phyloP scores from a whole-genome alignment of 30 jellyfish, hydroid and myxozoan species.

The Phacellophora camtschatica region DNA sequence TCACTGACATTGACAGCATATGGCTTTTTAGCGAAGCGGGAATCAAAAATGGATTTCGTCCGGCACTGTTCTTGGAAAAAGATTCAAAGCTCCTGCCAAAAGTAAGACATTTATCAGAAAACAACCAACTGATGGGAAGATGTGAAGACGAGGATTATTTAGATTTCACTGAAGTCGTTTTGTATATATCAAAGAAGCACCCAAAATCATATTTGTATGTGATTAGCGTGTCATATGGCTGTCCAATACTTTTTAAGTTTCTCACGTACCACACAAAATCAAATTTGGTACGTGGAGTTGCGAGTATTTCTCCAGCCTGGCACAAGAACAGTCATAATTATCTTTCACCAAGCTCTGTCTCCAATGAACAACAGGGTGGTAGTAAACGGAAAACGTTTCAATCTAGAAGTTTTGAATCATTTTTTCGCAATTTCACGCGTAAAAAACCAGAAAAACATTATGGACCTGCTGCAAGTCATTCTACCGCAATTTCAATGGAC shows the following conservation, averaged over 20 bases:
- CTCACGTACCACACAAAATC: slow-evolving; percentile 20
- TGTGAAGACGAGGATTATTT: slow-evolving; percentile 9
- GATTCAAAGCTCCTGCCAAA: slow-evolving; percentile 21
- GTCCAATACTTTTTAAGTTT: slow-evolving; percentile 32
- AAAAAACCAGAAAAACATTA: not conserved
- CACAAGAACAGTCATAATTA: not conserved
- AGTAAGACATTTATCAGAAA: slow-evolving; percentile 10
- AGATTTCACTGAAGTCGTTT: slow-evolving; percentile 35
- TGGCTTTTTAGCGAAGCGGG: slow-evolving; percentile 42
- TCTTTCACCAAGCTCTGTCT: not conserved
- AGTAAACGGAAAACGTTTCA: not conserved
- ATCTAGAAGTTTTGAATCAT: slow-evolving; percentile 26
- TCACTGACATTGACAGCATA: slow-evolving; percentile 2
- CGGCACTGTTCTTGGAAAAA: slow-evolving; percentile 20
- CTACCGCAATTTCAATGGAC: slow-evolving; percentile 41
- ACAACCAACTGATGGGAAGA: not conserved
- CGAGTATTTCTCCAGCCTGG: slow-evolving; percentile 63
- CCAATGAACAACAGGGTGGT: not conserved
- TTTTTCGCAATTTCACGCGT: not conserved
- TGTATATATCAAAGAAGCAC: slow-evolving; percentile 6
- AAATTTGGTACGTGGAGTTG: slow-evolving; percentile 27
- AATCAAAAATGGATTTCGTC: slow-evolving; percentile 29
- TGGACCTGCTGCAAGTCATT: not conserved
- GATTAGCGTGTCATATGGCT: slow-evolving; percentile 44
- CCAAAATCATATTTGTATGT: slow-evolving; percentile 27